phyloP scores from a whole-genome alignment of 2,113 vertebrate species.

The Strix uralensis region DNA sequence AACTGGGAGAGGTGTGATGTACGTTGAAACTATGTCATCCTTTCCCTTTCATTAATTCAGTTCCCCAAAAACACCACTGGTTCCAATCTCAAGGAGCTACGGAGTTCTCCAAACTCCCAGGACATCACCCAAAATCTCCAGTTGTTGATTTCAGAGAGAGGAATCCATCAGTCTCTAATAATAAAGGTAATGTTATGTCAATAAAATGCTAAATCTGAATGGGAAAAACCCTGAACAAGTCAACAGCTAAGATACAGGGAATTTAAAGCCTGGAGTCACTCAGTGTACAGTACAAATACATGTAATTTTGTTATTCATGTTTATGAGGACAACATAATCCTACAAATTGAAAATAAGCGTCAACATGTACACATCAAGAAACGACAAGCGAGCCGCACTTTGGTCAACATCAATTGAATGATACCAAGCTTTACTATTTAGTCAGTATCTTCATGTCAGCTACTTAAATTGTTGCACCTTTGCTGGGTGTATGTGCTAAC shows the following conservation, averaged over 20 bases:
- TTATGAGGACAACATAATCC: neutral
- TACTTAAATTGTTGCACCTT: neutral
- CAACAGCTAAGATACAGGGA: neutral
- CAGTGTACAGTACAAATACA: neutral
- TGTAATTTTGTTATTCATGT: neutral
- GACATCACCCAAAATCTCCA: neutral
- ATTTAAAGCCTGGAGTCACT: neutral
- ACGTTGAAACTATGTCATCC: neutral
- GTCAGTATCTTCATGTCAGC: neutral
- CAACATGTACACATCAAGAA: neutral
- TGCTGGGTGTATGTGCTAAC: neutral
- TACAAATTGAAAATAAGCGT: neutral
- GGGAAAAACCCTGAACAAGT: neutral
- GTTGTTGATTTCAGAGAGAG: neutral
- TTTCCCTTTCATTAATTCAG: neutral
- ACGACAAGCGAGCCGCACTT: neutral
- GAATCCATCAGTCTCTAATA: neutral
- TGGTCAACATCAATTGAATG: neutral
- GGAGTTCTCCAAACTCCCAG: neutral
- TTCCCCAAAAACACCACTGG: neutral
- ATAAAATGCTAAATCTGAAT: neutral
- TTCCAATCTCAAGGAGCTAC: neutral
- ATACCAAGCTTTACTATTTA: neutral
- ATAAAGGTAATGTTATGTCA: neutral
- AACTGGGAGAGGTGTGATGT: neutral